phyloP scores from a whole-genome alignment of 2,797 vertebrate species.

The Perdix hodgsoniae region DNA sequence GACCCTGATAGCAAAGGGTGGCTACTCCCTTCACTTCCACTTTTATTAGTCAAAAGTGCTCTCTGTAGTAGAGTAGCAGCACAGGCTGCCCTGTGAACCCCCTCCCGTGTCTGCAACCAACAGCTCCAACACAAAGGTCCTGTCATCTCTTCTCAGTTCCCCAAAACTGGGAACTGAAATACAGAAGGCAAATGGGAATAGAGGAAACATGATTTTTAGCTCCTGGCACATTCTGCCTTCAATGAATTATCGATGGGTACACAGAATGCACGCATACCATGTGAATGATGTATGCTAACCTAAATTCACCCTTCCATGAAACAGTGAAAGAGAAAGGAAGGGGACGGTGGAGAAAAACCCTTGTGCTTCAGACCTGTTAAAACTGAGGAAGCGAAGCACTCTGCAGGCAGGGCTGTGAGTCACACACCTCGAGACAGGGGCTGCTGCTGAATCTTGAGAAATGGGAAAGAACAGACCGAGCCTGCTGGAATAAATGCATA shows the following conservation, averaged over 20 bases:
- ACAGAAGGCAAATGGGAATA: neutral
- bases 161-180: neutral
- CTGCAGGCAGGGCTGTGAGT: neutral
- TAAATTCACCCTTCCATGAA: neutral
- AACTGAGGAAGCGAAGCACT: neutral
- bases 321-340: neutral
- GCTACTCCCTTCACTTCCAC: no score
- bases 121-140: neutral
- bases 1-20: no score
- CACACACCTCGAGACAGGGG: rapidly evolving
- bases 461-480: neutral
- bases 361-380: neutral
- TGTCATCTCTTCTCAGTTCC: rapidly evolving
- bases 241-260: neutral
- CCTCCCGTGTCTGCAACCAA: neutral
- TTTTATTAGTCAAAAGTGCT: neutral
- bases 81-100: neutral
- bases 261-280: rapidly evolving
- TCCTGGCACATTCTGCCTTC: neutral
- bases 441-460: neutral
- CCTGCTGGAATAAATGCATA: neutral
- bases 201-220: neutral
- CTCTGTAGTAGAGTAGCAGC: rapidly evolving
- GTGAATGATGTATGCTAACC: neutral
- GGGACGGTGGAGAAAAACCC: neutral